Base-by-base conservation (phyloP, 53 echinoderm and acorn worm genomes). In the Actinopyga echinites region DNA sequence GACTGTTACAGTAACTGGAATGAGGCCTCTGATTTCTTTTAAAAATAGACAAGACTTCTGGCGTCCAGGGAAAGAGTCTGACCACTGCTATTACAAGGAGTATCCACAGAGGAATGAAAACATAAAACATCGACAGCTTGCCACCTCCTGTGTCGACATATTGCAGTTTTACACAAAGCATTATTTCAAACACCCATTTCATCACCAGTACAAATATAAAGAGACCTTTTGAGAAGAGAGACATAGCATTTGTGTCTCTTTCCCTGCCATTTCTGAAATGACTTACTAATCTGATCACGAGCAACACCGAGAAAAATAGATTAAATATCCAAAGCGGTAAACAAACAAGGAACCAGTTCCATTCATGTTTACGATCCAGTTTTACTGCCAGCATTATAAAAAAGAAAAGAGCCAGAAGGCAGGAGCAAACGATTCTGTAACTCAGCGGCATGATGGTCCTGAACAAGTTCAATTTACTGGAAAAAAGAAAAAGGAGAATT, bases 301-400 rank as follows among this genome's bases (percentile, higher is more conserved):
- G 80, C 19, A 92, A 63, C 17, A 44, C 57, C 24, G 95, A 40
- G 17, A 92, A 82, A 24, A 89, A 58, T 28, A 89, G 43, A 78
- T 99, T 94, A 22, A 94, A 95, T 44, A 92, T 57, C 97, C 99
- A 99, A 56, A 94, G 61, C 3, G 99, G 99, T 13, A 91, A 86
- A 83, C 92, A 99, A 19, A 99, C 88, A 2, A 95, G 83, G 62
- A 99, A 99, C 99, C 99, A 99, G 83, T 99, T 99, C 99, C 99
- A 99, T 7, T 85, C 80, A 0, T 80, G 63, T 24, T 85, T 86
- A 20, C 92, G 82, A 79, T 91, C 92, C 58, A 99, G 79, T 15
- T 90, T 89, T 5, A 95, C 64, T 20, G 94, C 92, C 35, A 92
- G 54, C 32, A 99, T 67, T 37, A 95, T 84, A 40, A 97, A 36